Base-by-base conservation (phyloP, 2,888 invertebrate species). In the Nymphalis urticae region DNA sequence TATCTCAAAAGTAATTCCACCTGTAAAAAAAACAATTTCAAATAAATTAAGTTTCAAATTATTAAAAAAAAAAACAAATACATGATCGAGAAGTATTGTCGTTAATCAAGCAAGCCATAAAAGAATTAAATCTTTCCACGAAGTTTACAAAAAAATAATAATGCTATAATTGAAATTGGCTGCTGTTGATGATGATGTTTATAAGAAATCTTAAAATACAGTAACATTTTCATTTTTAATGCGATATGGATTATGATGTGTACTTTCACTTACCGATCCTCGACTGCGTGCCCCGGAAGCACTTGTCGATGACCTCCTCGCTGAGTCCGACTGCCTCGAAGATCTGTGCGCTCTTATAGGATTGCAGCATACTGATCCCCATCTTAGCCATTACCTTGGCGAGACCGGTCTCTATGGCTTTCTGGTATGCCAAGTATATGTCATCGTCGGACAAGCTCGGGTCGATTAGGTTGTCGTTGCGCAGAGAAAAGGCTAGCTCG, bases 301-400 rank as follows among this genome's bases (percentile, higher is more conserved):
- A 99, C 81, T 97, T 97, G 69, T 98, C 97, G 71, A 99, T 95
- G 0, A 99, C 97, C 80, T 99, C 98, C 70, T 96, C 95, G 51
- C 97, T 96, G 60, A 99, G 88, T 0, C 99, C 99, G 13, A 99
- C 98, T 0, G 99, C 99, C 89, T 99, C 99, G 84, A 99, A 99
- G 79, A 99, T 99, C 92, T 99, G 99, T 0, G 99, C 99, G 73
- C 98, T 97, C 93, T 99, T 99, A 90, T 99, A 99, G 0, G 98
- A 99, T 86, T 99, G 99, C 53, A 99, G 92, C 0, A 99, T 99
- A 68, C 98, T 98, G 82, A 99, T 99, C 68, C 99, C 99, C 99
- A 99, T 99, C 88, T 99, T 99, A 7, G 99, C 99, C 99, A 99
- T 99, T 0, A 95, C 93, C 73, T 92, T 92, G 32, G 91, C 88